Percentiles rank a stretch among this genome's conserved stretches.
Evolutionary conservation across 2,797 vertebrate genomes (phyloP).

Genomic region (Acomys russatus): DNA sequence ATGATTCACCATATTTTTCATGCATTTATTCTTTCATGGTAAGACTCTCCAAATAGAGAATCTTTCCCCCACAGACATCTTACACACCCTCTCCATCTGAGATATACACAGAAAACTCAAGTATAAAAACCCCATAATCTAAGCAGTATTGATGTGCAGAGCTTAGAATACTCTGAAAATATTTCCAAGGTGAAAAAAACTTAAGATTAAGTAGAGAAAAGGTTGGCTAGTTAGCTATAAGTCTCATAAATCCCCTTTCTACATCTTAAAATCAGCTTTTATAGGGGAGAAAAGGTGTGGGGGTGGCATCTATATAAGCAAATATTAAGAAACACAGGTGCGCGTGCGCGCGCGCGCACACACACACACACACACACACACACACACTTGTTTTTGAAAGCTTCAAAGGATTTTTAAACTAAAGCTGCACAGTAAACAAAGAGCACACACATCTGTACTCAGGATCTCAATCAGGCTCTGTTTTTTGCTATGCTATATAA

Average conservation of each 20-base stretch:
- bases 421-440: constrained; percentile 22
- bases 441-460: neutral
- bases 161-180: constrained; percentile 52
- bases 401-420: neutral
- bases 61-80: neutral
- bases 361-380: neutral
- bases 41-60: constrained; percentile 19
- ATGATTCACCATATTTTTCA: neutral
- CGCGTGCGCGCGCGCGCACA: too few relatives aligned
- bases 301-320: neutral
- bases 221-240: neutral
- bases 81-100: neutral
- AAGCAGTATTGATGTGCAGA: neutral
- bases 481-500: neutral
- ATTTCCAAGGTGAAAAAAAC: neutral
- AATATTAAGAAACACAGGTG: neutral
- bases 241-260: neutral
- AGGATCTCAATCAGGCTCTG: neutral
- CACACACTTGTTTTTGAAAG: constrained; percentile 33
- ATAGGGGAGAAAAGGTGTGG: neutral
- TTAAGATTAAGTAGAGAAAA: neutral
- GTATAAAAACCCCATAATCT: neutral
- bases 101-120: neutral
- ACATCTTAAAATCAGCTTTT: neutral
- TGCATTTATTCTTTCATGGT: neutral